phyloP scores from a whole-genome alignment of 2,888 invertebrate species.

The Oscheius sp. region DNA sequence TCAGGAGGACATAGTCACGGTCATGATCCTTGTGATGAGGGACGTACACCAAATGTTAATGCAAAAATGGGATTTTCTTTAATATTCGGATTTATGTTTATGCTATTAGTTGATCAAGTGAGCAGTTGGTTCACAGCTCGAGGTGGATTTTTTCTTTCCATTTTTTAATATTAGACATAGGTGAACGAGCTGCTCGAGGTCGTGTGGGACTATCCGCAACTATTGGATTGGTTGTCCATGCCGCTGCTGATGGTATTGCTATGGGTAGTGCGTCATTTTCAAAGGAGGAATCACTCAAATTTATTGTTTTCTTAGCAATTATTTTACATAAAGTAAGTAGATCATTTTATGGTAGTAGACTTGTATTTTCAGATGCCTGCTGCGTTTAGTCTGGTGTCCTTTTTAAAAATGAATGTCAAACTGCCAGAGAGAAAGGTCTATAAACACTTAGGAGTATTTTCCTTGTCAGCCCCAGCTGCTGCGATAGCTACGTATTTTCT shows the following conservation, averaged over 20 bases:
- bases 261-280: slow-evolving; percentile 97
- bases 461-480: slow-evolving; percentile 87
- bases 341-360: slow-evolving; percentile 16
- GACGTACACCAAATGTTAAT: slow-evolving; percentile 30
- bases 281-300: slow-evolving; percentile 92
- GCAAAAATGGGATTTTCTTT: slow-evolving; percentile 85
- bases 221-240: slow-evolving; percentile 94
- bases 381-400: slow-evolving; percentile 97
- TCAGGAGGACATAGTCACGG: slow-evolving; percentile 20
- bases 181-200: slow-evolving; percentile 45
- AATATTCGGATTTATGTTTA: slow-evolving; percentile 93
- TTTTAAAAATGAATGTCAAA: slow-evolving; percentile 91
- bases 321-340: slow-evolving; percentile 89
- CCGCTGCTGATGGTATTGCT: slow-evolving; percentile 93
- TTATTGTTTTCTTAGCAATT: slow-evolving; percentile 96
- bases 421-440: slow-evolving; percentile 84
- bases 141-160: slow-evolving; percentile 33
- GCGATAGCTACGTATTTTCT: slow-evolving; percentile 91
- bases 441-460: slow-evolving; percentile 89
- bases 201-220: slow-evolving; percentile 84
- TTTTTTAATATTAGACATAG: slow-evolving; percentile 34
- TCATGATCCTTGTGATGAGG: slow-evolving; percentile 23
- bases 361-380: slow-evolving; percentile 83
- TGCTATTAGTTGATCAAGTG: slow-evolving; percentile 91
- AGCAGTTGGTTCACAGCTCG: slow-evolving; percentile 55